These are phyloP conservation scores for Chrysochloris asiatica DNA, from an alignment of 2,113 vertebrate genomes.

Conservation along the genomic window DNA sequence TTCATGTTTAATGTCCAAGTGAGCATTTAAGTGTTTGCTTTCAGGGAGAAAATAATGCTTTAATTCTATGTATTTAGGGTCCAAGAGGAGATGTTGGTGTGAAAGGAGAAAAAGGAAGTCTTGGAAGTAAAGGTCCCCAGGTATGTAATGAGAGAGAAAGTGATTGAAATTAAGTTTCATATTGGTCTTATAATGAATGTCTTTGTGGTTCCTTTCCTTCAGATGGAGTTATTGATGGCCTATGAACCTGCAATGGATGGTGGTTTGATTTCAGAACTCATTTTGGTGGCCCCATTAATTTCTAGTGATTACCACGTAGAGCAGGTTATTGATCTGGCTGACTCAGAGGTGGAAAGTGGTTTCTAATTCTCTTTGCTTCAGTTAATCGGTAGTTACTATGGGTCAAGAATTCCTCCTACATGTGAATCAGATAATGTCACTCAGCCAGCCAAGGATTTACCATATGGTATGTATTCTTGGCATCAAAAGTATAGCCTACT, in stretches of 20 bases:
- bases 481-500: neutral
- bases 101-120: slow-evolving; percentile 73
- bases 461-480: neutral
- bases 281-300: fast-evolving
- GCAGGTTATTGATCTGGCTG: neutral
- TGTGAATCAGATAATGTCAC: neutral
- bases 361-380: neutral
- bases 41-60: slow-evolving; percentile 37
- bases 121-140: slow-evolving; percentile 67
- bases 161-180: neutral
- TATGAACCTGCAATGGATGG: too few relatives aligned
- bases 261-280: neutral
- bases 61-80: slow-evolving; percentile 28
- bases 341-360: neutral
- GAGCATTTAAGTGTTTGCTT: neutral
- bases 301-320: neutral
- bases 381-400: neutral
- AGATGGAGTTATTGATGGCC: neutral
- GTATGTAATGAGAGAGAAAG: slow-evolving; percentile 53
- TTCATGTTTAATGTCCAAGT: neutral
- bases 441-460: neutral
- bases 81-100: slow-evolving; percentile 62
- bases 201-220: neutral
- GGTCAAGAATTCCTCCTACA: neutral
- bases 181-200: neutral